Evolutionary conservation across 2,797 vertebrate species (phyloP), one percentile per base, ranked within the genome.

Genomic region (Amniataba percoides): DNA sequence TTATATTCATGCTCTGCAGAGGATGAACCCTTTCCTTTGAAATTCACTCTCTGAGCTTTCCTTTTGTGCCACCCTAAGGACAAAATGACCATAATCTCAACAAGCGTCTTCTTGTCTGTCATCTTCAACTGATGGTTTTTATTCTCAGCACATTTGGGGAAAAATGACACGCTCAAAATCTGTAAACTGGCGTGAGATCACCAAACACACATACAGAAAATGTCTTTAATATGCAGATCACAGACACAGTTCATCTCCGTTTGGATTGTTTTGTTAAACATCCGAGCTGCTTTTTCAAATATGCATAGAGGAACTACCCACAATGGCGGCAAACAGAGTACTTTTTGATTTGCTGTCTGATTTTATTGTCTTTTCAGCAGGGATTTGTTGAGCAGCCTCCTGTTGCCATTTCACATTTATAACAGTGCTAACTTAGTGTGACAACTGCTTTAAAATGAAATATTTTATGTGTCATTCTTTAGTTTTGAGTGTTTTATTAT

Each of bases 211-310:
- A 53, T 1, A 19, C 10, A 13, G 36, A 69, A 31, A 21, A 42
- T 27, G 10, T 19, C 67, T 67, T 51, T 55, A 49, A 63, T 71
- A 27, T 13, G 25, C 63, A 31, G 15, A 40, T 4, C 13, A 34
- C 16, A 52, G 55, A 39, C 61, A 14, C n/a, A 78, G 14, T 27
- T 71, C 36, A 39, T 61, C 66, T 58, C 8, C 39, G 0, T 48
- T 42, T 61, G 52, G 16, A 67, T 52, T 58, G 49, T 63, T 31
- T 56, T 56, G 7, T 25, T 27, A 48, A 74, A 79, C 34, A 67
- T 64, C 43, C 39, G 46, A 67, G 39, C 39, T 65, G 34, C 51
- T 60, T 10, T 70, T 53, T 49, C 5, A 56, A 25, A 56, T n/a
- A 39, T 19, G 31, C 7, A 49, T 10, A 65, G 59, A 52, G 40